A percentile compares a stretch with the other conserved stretches of the same genome.
Evolutionary conservation across 2,113 vertebrate genomes (phyloP).

Genomic region (Stegostoma tigrinum): DNA sequence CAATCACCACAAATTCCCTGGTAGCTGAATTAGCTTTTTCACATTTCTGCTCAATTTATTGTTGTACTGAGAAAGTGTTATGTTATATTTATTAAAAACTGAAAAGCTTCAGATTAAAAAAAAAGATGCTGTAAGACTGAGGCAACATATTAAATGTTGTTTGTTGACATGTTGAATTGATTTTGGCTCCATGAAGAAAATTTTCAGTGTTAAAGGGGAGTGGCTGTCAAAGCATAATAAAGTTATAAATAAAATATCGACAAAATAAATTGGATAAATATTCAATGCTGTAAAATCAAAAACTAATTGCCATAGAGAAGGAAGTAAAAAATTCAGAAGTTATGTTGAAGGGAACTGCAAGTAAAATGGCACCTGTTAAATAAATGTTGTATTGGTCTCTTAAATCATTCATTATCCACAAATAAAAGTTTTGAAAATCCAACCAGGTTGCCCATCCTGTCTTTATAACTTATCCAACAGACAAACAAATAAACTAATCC

Average conservation of each 20-base stretch:
- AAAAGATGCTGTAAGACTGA: neutral
- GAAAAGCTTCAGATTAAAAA: neutral
- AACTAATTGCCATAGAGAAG: neutral
- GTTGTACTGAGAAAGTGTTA: neutral
- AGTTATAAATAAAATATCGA: neutral
- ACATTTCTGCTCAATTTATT: neutral
- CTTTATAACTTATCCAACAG: neutral
- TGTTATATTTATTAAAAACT: neutral
- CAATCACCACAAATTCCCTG: neutral
- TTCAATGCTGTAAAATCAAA: neutral
- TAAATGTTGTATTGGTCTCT: neutral
- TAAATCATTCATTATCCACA: constrained; percentile 1
- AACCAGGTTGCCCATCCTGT: neutral
- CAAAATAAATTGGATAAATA: neutral
- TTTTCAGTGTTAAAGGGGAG: neutral
- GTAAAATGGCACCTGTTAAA: neutral
- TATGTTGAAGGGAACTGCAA: neutral
- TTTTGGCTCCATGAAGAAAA: neutral
- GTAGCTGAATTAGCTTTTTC: neutral
- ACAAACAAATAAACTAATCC: neutral
- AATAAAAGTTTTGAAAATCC: neutral
- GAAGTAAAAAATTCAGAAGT: neutral
- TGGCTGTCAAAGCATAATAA: neutral
- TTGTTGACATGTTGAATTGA: neutral
- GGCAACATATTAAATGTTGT: neutral